Percentiles rank a stretch among this genome's conserved stretches.
These are phyloP conservation scores for Centruroides sculpturatus DNA, from an alignment of 1,140 invertebrate genomes.

Conservation along the genomic window DNA sequence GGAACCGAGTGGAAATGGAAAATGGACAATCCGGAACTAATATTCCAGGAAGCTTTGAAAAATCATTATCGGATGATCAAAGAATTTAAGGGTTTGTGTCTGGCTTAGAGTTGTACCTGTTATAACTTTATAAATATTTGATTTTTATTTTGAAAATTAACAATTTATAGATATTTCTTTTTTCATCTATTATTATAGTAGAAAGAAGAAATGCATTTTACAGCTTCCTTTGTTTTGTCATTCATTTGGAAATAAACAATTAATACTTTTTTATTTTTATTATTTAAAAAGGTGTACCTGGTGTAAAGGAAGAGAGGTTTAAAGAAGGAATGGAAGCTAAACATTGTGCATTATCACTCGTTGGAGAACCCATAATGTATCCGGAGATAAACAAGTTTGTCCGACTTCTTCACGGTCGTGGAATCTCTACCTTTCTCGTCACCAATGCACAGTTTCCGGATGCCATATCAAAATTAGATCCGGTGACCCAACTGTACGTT, in stretches of 20 bases:
- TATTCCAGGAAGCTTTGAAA: slow-evolving; percentile 38
- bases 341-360: slow-evolving; percentile 49
- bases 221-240: not conserved
- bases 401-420: slow-evolving; percentile 35
- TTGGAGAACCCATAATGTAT: slow-evolving; percentile 54
- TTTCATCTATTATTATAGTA: not conserved
- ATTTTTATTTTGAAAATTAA: too few relatives aligned
- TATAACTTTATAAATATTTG: too few relatives aligned
- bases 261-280: too few relatives aligned
- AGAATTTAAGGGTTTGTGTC: slow-evolving; percentile 33
- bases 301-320: slow-evolving; percentile 38
- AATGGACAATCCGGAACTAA: slow-evolving; percentile 41
- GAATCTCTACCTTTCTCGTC: slow-evolving; percentile 44
- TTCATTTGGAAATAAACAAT: not conserved
- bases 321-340: slow-evolving; percentile 35
- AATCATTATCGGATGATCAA: slow-evolving; percentile 46
- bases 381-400: slow-evolving; percentile 46
- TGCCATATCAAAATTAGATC: slow-evolving; percentile 38
- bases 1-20: slow-evolving; percentile 53
- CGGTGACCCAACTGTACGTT: slow-evolving; percentile 49
- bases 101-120: too few relatives aligned
- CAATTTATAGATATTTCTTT: too few relatives aligned
- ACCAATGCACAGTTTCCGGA: slow-evolving; percentile 52
- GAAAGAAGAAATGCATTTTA: not conserved
- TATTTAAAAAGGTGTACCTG: slow-evolving; percentile 38